These are phyloP conservation scores for Lissonota sp. DNA, from an alignment of 2,888 invertebrate genomes.

Conservation along the genomic window DNA sequence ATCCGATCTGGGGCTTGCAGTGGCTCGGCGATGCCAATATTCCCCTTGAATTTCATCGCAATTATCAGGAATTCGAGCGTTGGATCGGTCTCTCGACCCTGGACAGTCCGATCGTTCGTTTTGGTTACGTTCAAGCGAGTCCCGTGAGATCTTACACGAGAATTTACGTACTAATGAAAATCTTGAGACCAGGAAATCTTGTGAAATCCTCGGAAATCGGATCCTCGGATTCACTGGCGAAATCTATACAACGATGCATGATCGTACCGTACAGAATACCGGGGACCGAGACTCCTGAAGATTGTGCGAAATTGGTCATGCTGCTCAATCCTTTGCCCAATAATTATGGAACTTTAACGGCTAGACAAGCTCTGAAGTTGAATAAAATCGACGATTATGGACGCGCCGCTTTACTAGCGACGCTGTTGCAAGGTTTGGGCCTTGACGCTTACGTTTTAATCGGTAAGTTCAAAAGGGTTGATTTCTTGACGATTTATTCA, in stretches of 20 bases:
- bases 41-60: conserved; percentile 77
- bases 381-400: conserved; percentile 82
- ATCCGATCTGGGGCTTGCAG: conserved; percentile 81
- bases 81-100: conserved; percentile 80
- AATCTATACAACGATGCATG: conserved; percentile 79
- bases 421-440: conserved; percentile 77
- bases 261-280: conserved; percentile 76
- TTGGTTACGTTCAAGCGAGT: conserved; percentile 80
- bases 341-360: conserved; percentile 79
- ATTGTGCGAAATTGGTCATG: conserved; percentile 77
- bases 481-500: no score
- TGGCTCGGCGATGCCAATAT: conserved; percentile 81
- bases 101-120: conserved; percentile 76
- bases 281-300: conserved; percentile 74
- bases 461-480: conserved; percentile 68
- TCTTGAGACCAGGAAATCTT: conserved; percentile 75
- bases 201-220: conserved; percentile 71
- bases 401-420: conserved; percentile 78
- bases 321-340: conserved; percentile 76
- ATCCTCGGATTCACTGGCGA: conserved; percentile 72
- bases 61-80: conserved; percentile 80
- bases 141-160: conserved; percentile 75
- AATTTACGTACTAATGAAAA: conserved; percentile 80
- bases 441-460: conserved; percentile 78
- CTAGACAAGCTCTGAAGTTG: conserved; percentile 79